These are phyloP conservation scores for Narcine bancroftii DNA, from an alignment of 2,113 vertebrate genomes.

Conservation along the genomic window DNA sequence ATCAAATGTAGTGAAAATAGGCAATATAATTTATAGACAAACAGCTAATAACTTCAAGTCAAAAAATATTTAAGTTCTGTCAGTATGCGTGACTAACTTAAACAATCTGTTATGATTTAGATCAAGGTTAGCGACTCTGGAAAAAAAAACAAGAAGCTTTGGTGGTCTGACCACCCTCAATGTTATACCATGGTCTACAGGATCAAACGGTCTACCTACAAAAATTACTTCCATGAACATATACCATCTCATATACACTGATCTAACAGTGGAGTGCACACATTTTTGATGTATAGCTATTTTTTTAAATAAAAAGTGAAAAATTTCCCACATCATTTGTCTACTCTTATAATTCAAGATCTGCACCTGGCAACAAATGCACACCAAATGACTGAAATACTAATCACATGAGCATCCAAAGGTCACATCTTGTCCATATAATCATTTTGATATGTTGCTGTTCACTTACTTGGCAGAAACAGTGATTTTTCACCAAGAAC, in stretches of 20 bases:
- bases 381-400: slow-evolving; percentile 17
- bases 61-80: not conserved
- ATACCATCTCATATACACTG: not conserved
- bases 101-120: slow-evolving; percentile 28
- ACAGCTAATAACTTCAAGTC: not conserved
- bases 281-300: slow-evolving; percentile 20
- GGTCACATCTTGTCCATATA: slow-evolving; percentile 32
- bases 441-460: slow-evolving; percentile 20
- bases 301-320: not conserved
- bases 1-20: not conserved
- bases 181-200: not conserved
- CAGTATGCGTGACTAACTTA: not conserved
- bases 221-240: slow-evolving; percentile 16
- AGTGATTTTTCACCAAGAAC: not conserved
- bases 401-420: slow-evolving; percentile 26
- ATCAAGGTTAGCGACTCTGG: not conserved
- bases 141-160: not conserved
- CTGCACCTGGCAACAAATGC: slow-evolving; percentile 24
- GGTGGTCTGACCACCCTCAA: slow-evolving; percentile 32
- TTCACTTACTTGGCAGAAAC: slow-evolving; percentile 8
- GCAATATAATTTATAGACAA: slow-evolving; percentile 19
- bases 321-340: slow-evolving; percentile 17
- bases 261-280: not conserved
- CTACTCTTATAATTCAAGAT: slow-evolving; percentile 6
- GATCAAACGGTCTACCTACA: slow-evolving; percentile 22